Percentiles rank a stretch among this genome's conserved stretches.
These are phyloP conservation scores for Dryococelus australis DNA, from an alignment of 2,888 invertebrate genomes.

Conservation along the genomic window DNA sequence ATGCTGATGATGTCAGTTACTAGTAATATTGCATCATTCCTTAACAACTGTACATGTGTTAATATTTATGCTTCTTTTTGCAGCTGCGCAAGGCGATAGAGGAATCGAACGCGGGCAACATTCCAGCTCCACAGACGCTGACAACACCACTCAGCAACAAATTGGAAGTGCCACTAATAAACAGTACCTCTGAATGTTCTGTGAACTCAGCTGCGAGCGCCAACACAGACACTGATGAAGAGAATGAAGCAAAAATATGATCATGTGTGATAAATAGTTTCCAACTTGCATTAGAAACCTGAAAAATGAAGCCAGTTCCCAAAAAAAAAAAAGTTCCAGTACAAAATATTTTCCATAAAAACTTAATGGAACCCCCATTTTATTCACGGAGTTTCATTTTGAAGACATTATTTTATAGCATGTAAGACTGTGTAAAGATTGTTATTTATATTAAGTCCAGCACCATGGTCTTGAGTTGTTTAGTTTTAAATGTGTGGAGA, in stretches of 20 bases:
- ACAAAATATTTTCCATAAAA: background rate
- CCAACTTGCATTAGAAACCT: background rate
- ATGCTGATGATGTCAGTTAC: too few species aligned
- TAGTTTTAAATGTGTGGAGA: background rate
- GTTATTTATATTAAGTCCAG: background rate
- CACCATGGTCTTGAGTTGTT: background rate
- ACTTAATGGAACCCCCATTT: background rate
- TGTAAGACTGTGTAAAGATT: background rate
- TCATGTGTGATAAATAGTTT: background rate
- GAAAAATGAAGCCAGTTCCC: background rate
- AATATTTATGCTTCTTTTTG: slow-evolving; percentile 43
- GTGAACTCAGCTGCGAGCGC: slow-evolving; percentile 45
- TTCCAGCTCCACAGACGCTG: slow-evolving; percentile 55
- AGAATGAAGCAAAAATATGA: slow-evolving; percentile 24
- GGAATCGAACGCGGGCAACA: slow-evolving; percentile 82
- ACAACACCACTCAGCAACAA: slow-evolving; percentile 31
- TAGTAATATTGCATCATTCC: too few species aligned
- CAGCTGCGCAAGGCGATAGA: slow-evolving; percentile 88
- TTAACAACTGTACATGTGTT: background rate
- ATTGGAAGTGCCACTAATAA: slow-evolving; percentile 33
- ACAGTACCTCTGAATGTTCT: slow-evolving; percentile 42
- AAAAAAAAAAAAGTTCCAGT: background rate
- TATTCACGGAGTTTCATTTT: background rate
- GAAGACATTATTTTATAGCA: background rate
- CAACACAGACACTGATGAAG: slow-evolving; percentile 42